phyloP scores from a whole-genome alignment of 2,888 invertebrate genomes.

The Scaptomyza caliginosa region DNA sequence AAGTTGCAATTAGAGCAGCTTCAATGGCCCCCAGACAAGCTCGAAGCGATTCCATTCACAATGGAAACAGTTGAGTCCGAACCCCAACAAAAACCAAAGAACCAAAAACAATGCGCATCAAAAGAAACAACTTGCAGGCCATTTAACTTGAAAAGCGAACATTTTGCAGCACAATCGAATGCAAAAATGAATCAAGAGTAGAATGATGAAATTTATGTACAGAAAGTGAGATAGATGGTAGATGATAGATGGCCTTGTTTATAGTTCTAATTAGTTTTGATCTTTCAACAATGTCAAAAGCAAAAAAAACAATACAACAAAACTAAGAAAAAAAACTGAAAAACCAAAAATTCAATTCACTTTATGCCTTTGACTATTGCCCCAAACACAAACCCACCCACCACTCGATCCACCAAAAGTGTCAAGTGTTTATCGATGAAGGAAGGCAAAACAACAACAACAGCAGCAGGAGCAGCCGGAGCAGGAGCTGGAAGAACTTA shows the following conservation, averaged over 20 bases:
- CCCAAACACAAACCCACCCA: neutral
- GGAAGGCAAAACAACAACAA: neutral
- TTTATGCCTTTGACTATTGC: slow-evolving; percentile 56
- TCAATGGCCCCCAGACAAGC: slow-evolving; percentile 45
- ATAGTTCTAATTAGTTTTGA: neutral
- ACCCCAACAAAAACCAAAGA: slow-evolving; percentile 9
- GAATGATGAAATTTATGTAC: too few species aligned
- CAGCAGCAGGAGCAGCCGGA: slow-evolving; percentile 9
- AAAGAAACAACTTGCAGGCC: slow-evolving; percentile 73
- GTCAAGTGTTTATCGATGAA: slow-evolving; percentile 60
- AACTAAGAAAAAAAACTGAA: slow-evolving; percentile 26
- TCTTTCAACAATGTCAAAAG: slow-evolving; percentile 4
- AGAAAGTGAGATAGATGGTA: neutral
- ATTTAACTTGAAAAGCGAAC: slow-evolving; percentile 56
- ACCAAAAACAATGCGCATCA: slow-evolving; percentile 64
- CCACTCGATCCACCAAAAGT: slow-evolving; percentile 47
- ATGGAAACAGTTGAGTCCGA: slow-evolving; percentile 67
- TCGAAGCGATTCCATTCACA: slow-evolving; percentile 29
- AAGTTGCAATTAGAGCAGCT: slow-evolving; percentile 76
- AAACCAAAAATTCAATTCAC: slow-evolving; percentile 69
- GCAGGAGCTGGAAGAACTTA: too few species aligned
- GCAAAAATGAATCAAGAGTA: slow-evolving; percentile 18
- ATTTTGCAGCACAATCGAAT: slow-evolving; percentile 27
- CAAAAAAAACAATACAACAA: slow-evolving; percentile 28
- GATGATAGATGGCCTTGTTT: too few species aligned